Evolutionary conservation across 2,888 invertebrate genomes (phyloP).

Genomic region (Melanostoma scalare): DNA sequence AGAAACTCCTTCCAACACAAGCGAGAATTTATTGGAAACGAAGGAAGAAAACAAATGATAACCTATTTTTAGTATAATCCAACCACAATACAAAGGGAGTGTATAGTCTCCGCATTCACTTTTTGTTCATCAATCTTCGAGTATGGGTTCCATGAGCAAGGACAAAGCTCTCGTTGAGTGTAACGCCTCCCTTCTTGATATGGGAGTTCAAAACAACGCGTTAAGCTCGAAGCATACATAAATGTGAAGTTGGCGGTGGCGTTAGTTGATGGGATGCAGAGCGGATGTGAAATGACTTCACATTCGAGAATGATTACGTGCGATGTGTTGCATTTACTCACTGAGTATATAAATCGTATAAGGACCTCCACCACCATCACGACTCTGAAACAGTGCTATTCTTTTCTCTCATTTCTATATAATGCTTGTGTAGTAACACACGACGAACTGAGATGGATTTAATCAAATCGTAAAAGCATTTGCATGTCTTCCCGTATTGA

Average conservation of each 20-base stretch:
- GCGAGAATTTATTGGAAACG: slow-evolving; percentile 12
- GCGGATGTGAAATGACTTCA: slow-evolving; percentile 42
- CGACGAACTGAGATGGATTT: slow-evolving; percentile 51
- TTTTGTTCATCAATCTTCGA: slow-evolving; percentile 52
- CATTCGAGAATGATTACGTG: slow-evolving; percentile 61
- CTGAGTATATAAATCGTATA: slow-evolving; percentile 36
- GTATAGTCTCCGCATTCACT: slow-evolving; percentile 30
- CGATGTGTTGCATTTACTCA: slow-evolving; percentile 52
- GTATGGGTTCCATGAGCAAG: slow-evolving; percentile 40
- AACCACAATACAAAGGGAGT: slow-evolving; percentile 49
- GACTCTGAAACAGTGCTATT: slow-evolving; percentile 3
- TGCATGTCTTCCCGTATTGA: slow-evolving; percentile 60
- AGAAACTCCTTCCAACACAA: no score
- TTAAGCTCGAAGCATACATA: slow-evolving; percentile 33
- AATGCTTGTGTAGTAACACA: slow-evolving; percentile 30
- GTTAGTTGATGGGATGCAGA: not conserved
- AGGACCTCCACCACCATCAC: not conserved
- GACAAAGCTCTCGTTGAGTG: slow-evolving; percentile 27
- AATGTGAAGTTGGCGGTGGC: slow-evolving; percentile 34
- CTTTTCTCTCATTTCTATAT: slow-evolving; percentile 8
- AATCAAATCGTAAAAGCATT: slow-evolving; percentile 68
- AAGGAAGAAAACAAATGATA: slow-evolving; percentile 64
- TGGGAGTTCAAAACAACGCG: slow-evolving; percentile 49
- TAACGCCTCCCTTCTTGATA: not conserved
- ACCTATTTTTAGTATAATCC: slow-evolving; percentile 63